phyloP scores from a whole-genome alignment of 1,140 invertebrate genomes.

The Drosophila biarmipes region DNA sequence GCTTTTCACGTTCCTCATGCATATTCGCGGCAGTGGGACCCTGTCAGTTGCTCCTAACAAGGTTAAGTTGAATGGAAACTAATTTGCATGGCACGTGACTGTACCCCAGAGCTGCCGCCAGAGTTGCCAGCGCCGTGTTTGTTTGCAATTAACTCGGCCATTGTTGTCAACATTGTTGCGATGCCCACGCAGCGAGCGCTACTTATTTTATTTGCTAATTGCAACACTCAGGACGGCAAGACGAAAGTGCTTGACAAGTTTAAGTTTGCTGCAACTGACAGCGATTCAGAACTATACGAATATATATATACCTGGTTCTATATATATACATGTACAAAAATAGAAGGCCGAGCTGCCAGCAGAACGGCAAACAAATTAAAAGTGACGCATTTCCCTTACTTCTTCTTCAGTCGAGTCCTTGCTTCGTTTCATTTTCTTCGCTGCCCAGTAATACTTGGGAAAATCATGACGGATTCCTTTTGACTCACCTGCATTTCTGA shows the following conservation, averaged over 20 bases:
- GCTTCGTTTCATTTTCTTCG: conserved; percentile 1
- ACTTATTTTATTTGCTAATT: conserved; percentile 83
- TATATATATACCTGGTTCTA: conserved; percentile 10
- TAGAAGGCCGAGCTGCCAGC: conserved; percentile 25
- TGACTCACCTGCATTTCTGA: conserved; percentile 4
- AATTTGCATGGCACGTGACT: conserved; percentile 78
- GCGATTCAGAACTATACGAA: conserved; percentile 7
- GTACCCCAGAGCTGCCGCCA: conserved; percentile 39
- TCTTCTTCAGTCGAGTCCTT: conserved; percentile 9
- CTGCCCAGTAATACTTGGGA: not conserved
- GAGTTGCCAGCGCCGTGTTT: conserved; percentile 57
- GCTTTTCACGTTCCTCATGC: conserved; percentile 12
- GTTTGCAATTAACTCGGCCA: conserved; percentile 80
- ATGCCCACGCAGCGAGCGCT: conserved; percentile 43
- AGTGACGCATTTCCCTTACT: conserved; percentile 65
- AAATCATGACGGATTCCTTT: conserved; percentile 9
- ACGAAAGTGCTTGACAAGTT: conserved; percentile 71
- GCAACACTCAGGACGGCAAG: conserved; percentile 71
- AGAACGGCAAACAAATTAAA: conserved; percentile 75
- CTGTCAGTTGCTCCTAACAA: conserved; percentile 61
- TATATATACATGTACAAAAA: conserved; percentile 1
- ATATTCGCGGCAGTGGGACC: conserved; percentile 11
- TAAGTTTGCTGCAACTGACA: conserved; percentile 42
- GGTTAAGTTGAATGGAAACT: conserved; percentile 73
- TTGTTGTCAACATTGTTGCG: conserved; percentile 69